Evolutionary conservation across 2,888 invertebrate genomes (phyloP), one percentile per base, ranked within the genome.

Genomic region (Macrosiphum euphorbiae): DNA sequence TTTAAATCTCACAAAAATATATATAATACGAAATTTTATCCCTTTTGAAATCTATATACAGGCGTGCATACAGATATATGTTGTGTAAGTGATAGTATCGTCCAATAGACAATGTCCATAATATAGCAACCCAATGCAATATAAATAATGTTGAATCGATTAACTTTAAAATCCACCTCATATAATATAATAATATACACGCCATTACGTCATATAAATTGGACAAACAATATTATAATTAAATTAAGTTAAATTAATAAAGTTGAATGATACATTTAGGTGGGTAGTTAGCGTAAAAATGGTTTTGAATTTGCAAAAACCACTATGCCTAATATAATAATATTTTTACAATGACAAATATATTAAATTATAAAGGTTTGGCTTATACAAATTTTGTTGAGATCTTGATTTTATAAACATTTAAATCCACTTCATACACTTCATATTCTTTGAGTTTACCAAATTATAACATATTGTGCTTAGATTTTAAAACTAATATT

Each of bases 1-100:
- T 88, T 89, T 89, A 89, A 89, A 89, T 61, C 44, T 61, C 16
- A 10, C 7, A 20, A 44, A 61, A 61, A 89, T 24, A 61, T 44
- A 44, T 88, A 88, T 88, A 89, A 58, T 28, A 44, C 44, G n/a
- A 58, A 89, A 58, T 35, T 8, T 28, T 89, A 47, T 44, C 61
- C 41, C 28, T 89, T 61, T 89, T 44, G 7, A n/a, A 61, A 89
- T 61, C 44, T 44, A 89, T 44, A 44, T 35, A 35, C 20, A 35
- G n/a, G n/a, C 35, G 35, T 41, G 8, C 44, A 61, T 61, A n/a
- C 28, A 20, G 44, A 41, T 88, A 58, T 41, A 58, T 78, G 35
- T 52, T 16, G 3, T 41, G 24, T 78, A 35, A 20, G 20, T 78
- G 20, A 78, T 78, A 78, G 35, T 35, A 20, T 78, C 35, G 35